These are phyloP conservation scores for Temnothorax curvispinosus DNA, from an alignment of 1,140 invertebrate species.

Conservation along the genomic window DNA sequence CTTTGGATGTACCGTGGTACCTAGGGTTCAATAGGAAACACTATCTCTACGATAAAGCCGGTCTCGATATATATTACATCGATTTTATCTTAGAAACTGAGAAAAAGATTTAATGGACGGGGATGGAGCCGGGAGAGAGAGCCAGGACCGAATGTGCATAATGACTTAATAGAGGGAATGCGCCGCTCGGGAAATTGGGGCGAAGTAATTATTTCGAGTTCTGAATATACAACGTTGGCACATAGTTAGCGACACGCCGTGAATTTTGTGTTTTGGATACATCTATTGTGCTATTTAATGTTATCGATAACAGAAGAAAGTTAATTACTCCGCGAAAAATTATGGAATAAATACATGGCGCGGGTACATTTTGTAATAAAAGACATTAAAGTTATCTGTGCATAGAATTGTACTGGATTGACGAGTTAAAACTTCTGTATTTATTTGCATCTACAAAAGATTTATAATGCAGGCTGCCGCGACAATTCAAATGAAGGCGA, in stretches of 20 bases:
- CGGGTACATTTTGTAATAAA: background rate
- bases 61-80: slow-evolving; percentile 30
- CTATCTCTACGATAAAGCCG: slow-evolving; percentile 30
- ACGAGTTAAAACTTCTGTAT: background rate
- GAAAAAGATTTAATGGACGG: slow-evolving; percentile 38
- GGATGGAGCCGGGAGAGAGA: background rate
- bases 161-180: slow-evolving; percentile 37
- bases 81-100: slow-evolving; percentile 44
- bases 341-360: background rate
- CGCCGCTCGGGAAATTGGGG: slow-evolving; percentile 1
- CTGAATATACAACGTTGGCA: background rate
- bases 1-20: slow-evolving; percentile 8
- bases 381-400: background rate
- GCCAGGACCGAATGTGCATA: slow-evolving; percentile 5
- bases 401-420: background rate
- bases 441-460: background rate
- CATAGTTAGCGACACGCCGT: background rate
- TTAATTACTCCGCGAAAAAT: slow-evolving; percentile 10
- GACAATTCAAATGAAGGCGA: background rate
- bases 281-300: background rate
- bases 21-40: slow-evolving; percentile 37
- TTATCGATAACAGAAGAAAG: background rate
- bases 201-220: slow-evolving; percentile 37
- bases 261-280: slow-evolving; percentile 11
- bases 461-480: background rate